Conservation (phyloP, 2,888 invertebrate genomes). For the Amphipoea lucens region DNA sequence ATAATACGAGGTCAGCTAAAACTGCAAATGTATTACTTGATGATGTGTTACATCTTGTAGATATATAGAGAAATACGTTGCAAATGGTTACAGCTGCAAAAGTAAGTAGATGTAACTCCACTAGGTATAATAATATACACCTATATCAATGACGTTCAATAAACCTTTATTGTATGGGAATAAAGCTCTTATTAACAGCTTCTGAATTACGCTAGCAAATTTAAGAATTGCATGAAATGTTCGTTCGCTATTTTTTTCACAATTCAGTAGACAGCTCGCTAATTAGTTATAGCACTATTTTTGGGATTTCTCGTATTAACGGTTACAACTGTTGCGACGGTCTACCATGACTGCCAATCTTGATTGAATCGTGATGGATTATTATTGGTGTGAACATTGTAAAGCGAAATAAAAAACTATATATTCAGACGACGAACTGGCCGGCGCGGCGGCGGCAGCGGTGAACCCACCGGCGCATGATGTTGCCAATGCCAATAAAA, state of each 20-base stretch:
- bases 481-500: slow-evolving; percentile 68
- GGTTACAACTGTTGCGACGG: slow-evolving; percentile 18
- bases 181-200: background rate
- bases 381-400: slow-evolving; percentile 68
- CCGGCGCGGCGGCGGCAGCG: slow-evolving; percentile 28
- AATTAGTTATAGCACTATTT: slow-evolving; percentile 22
- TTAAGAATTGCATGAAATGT: slow-evolving; percentile 4
- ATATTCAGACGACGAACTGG: slow-evolving; percentile 66
- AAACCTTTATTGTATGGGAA: background rate
- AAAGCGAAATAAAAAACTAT: slow-evolving; percentile 69
- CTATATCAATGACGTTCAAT: background rate
- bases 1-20: background rate
- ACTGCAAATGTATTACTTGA: too few relatives aligned
- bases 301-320: slow-evolving; percentile 11
- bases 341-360: slow-evolving; percentile 56
- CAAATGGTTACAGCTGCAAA: background rate
- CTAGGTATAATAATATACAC: background rate
- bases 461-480: slow-evolving; percentile 65
- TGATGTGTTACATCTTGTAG: background rate
- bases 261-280: background rate
- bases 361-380: slow-evolving; percentile 68
- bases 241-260: background rate
- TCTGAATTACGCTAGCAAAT: slow-evolving; percentile 3
- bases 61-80: background rate
- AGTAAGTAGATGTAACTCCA: slow-evolving; percentile 1